Base-by-base conservation (phyloP, 2,888 invertebrate species). In the Dasypogon diadema region DNA sequence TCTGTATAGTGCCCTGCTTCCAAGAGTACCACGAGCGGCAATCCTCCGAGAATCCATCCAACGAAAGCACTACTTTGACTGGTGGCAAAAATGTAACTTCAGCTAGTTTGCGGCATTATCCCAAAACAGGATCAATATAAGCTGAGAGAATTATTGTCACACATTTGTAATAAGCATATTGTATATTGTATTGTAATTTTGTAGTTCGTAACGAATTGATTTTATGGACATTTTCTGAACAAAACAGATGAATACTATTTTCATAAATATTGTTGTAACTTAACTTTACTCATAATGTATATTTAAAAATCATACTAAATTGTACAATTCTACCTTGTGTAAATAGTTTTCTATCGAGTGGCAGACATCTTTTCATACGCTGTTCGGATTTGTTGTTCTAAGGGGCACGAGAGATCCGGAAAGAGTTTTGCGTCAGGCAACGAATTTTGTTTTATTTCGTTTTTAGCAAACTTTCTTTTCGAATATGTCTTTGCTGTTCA, bases 1-100 rank as follows among this genome's bases (percentile, higher is more conserved):
- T 95, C 72, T 95, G 95, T 85, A 94, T 95, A 82, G 95, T 95
- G 78, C 95, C 95, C 48, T 95, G 95, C 87, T 95, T 95, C 87
- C 94, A 95, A 85, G 92, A 93, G 82, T 94, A 92, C 83, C 93
- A 94, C 83, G 92, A 93, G 82, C 88, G 91, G 22, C 89, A 89
- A 54, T 83, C 84, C 55, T 84, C 82, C 14, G 86, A 85, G 65
- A 81, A 82, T 24, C 77, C 77, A 75, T 78, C 77, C 37, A 77
- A 30, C 30, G 56, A 48, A 18, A 60, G 21, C 18, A 81, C 83
- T 55, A 26, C 79, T 78, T 18, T 78, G 48, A 73, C 79, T 56
- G 80, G 77, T 77, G 65, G 73, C 48, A 78, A 76, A 65, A 78
- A 75, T 75, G 77, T 60, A 42, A 24, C 74, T n/a, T 48, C 74